These are phyloP conservation scores for Pyrgus malvae DNA, from an alignment of 2,888 invertebrate species.

Conservation along the genomic window DNA sequence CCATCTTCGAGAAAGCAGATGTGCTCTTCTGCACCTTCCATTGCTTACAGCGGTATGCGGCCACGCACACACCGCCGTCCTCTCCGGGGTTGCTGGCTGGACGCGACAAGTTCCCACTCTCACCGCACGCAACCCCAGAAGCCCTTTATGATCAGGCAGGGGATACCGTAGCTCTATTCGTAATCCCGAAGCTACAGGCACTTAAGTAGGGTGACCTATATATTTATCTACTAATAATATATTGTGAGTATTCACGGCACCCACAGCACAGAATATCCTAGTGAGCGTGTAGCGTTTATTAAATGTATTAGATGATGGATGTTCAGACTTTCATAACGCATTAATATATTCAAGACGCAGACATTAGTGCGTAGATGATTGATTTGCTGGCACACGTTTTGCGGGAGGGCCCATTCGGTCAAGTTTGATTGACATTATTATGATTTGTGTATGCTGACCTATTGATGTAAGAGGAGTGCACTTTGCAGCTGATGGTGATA, in stretches of 20 bases:
- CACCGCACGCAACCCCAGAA: too few relatives aligned
- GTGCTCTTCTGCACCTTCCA: too few relatives aligned
- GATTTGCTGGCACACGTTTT: background rate
- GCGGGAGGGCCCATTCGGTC: conserved; percentile 2
- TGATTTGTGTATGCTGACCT: conserved; percentile 18
- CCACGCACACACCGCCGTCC: too few relatives aligned
- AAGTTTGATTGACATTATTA: conserved; percentile 19
- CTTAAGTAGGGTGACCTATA: too few relatives aligned
- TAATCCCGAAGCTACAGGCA: too few relatives aligned
- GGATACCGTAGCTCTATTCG: too few relatives aligned
- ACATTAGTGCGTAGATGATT: background rate
- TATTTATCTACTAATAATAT: background rate
- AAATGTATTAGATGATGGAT: conserved; percentile 11
- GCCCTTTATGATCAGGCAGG: too few relatives aligned
- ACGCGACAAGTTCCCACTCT: too few relatives aligned
- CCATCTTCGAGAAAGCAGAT: too few relatives aligned
- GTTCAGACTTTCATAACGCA: conserved; percentile 5
- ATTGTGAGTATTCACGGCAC: background rate
- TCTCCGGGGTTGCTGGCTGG: too few relatives aligned
- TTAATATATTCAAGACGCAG: background rate
- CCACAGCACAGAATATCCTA: background rate
- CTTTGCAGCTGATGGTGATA: background rate
- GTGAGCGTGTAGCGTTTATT: conserved; percentile 1
- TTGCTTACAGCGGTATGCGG: too few relatives aligned
- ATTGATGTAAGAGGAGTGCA: conserved; percentile 3